Evolutionary conservation across 2,113 vertebrate genomes (phyloP), one percentile per base, ranked within the genome.

Genomic region (Romanogobio albipinnatus): DNA sequence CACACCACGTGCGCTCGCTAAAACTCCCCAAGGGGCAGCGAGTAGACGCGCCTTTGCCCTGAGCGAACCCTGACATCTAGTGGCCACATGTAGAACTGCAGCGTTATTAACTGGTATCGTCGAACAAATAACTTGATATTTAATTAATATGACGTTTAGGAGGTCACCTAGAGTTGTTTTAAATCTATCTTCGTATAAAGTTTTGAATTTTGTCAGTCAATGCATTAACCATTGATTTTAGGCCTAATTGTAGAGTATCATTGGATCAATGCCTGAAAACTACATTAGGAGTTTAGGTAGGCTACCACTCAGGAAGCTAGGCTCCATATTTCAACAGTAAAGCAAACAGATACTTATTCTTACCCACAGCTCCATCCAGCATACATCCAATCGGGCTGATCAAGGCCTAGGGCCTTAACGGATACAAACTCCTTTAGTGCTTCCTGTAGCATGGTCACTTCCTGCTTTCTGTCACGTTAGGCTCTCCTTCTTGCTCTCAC

Each of bases 21-120:
- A 82, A 92, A 88, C 89, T 93, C 93, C 90, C 90, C 94, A 90
- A 91, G 94, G 84, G 91, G 92, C 88, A 47, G 9, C 87, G 17
- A 88, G 82, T 68, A 62, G 62, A 88, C 80, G 82, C 77, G 83
- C 79, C 86, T 5, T 84, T 87, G 93, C 95, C 93, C 82, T 92
- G 92, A 92, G 94, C 93, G 1, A 93, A 93, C 88, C 88, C 96
- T 98, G 97, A 96, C 98, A 97, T 96, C 98, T 97, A 94, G 96
- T 95, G 97, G 95, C 90, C 90, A 90, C 71, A 87, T 45, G 8
- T 78, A 51, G 81, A 91, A 92, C 86, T 86, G 76, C 86, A 87
- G 0, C 19, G 13, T 22, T 1, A 59, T 17, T 29, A 5, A 74
- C 61, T 17, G n/a, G 17, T 10, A 5, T 80, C 43, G 8, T 8